Evolutionary conservation across 2,888 invertebrate genomes (phyloP), one percentile per base, ranked within the genome.

Genomic region (Phymatocera aterrima): DNA sequence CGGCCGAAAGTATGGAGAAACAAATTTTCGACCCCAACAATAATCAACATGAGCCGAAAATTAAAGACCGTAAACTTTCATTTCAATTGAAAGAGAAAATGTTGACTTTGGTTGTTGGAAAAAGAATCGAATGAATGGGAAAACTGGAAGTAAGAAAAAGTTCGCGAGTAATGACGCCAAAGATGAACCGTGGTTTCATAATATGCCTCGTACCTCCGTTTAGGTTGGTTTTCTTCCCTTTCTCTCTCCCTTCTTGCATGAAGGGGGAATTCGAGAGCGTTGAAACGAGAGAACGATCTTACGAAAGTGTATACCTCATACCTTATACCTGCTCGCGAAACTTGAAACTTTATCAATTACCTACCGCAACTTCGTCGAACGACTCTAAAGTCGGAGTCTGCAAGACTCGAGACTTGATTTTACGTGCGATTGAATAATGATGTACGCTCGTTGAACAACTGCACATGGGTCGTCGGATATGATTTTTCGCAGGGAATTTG

Each of bases 291-390:
- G 57, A 57, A 57, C 28, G 57, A 28, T 57, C 57, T 57, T 28
- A 24, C 28, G 4, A 4, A 8, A 40, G 40, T 40, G 40, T 40
- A 40, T 4, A 40, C 8, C 4, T 40, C 4, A 40, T 40, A 40
- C 40, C 5, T 40, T 40, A 40, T 40, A 28, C 12, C 15, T 28
- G 28, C 57, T 15, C 3, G 57, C 28, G 68, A 46, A 68, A 68
- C 68, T 68, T 43, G 68, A 68, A 68, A 68, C 68, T 68, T 68
- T 68, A 68, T 68, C 68, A 68, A 68, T 68, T 68, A 68, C 68
- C 68, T 43, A 43, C 43, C 43, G 43, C 6, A 12, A 43, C 46
- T 68, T 68, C 68, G 68, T 21, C 28, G 68, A 68, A 68, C 68
- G 46, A 68, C 68, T 68, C n/a, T 68, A 68, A 12, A 68, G 24